Percentiles rank a stretch among this genome's conserved stretches.
phyloP scores from a whole-genome alignment of 2,888 invertebrate species.

The Pristionchus mayeri region DNA sequence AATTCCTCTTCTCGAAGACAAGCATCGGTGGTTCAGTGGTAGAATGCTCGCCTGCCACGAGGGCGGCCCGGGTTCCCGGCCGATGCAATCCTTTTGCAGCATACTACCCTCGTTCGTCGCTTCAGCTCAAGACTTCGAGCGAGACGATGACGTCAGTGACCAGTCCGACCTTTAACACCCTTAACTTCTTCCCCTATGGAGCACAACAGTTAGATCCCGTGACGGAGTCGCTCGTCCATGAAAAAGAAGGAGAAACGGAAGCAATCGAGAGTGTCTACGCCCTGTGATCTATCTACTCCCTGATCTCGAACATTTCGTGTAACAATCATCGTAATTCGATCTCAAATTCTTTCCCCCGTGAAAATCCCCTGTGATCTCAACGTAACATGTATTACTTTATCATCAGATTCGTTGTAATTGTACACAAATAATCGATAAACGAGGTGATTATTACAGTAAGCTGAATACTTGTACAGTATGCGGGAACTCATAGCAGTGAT shows the following conservation, averaged over 20 bases:
- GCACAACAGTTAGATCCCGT: neutral
- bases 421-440: slow-evolving; percentile 26
- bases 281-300: neutral
- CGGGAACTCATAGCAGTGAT: slow-evolving; percentile 33
- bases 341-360: no score
- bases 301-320: neutral
- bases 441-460: slow-evolving; percentile 10
- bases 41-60: slow-evolving; percentile 75
- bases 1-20: neutral
- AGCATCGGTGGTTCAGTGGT: slow-evolving; percentile 73
- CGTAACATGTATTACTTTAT: slow-evolving; percentile 22
- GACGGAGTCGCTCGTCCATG: neutral
- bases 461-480: slow-evolving; percentile 8
- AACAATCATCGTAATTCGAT: no score
- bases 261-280: neutral
- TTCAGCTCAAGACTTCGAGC: neutral
- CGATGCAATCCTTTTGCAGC: slow-evolving; percentile 61
- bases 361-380: neutral
- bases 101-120: slow-evolving; percentile 12
- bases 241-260: neutral
- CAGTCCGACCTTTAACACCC: neutral
- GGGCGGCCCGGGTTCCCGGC: slow-evolving; percentile 74
- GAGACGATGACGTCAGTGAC: slow-evolving; percentile 7
- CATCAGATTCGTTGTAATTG: neutral
- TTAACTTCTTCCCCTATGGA: slow-evolving; percentile 6